Conservation (phyloP, 1,140 invertebrate species). For the Frieseomelitta varia region DNA sequence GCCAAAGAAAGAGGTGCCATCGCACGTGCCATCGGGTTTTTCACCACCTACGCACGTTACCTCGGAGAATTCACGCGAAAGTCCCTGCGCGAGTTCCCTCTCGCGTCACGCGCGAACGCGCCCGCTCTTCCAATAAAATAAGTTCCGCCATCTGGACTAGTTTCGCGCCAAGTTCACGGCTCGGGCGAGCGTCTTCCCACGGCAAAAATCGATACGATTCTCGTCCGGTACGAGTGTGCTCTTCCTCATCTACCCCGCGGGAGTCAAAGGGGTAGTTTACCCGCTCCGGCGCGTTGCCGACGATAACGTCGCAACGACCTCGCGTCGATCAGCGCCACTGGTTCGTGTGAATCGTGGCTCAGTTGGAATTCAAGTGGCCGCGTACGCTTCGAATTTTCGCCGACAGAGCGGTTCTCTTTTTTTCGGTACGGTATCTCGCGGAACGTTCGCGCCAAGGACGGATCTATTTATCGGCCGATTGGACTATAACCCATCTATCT, state of each 20-base stretch:
- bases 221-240: slow-evolving; percentile 41
- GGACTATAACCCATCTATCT: slow-evolving; percentile 18
- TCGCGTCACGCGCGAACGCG: too few relatives aligned
- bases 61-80: neutral
- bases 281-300: slow-evolving; percentile 4
- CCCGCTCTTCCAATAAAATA: neutral
- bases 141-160: slow-evolving; percentile 45
- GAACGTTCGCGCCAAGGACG: neutral
- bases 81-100: too few relatives aligned
- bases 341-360: too few relatives aligned
- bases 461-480: slow-evolving; percentile 27
- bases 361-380: neutral
- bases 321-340: neutral
- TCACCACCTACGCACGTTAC: too few relatives aligned
- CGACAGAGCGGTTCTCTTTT: slow-evolving; percentile 1
- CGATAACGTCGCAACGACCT: slow-evolving; percentile 4
- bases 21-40: too few relatives aligned
- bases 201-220: slow-evolving; percentile 36
- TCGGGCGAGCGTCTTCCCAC: slow-evolving; percentile 6
- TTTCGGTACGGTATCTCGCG: neutral
- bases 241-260: slow-evolving; percentile 45
- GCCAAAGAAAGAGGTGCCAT: slow-evolving; percentile 34
- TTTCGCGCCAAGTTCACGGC: slow-evolving; percentile 28
- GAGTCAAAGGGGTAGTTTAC: slow-evolving; percentile 14
- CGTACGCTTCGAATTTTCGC: neutral